These are phyloP conservation scores for Potorous gilbertii DNA, from an alignment of 2,797 vertebrate genomes.

Conservation along the genomic window DNA sequence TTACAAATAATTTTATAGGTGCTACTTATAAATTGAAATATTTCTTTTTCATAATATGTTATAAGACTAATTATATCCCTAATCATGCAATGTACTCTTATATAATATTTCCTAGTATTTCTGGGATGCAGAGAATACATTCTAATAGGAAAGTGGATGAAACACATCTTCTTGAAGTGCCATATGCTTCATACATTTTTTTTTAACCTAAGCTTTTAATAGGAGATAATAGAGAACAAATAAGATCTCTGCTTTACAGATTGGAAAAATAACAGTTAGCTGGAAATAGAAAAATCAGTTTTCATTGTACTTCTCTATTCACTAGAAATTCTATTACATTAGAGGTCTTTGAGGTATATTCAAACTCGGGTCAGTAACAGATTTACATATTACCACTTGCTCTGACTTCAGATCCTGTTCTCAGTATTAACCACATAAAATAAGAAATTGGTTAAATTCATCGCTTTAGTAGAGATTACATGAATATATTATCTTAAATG, in stretches of 20 bases:
- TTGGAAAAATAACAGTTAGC: background rate
- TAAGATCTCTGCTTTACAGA: background rate
- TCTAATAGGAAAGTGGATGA: background rate
- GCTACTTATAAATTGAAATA: background rate
- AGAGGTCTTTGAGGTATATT: constrained; percentile 30
- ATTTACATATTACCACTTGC: background rate
- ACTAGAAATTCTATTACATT: constrained; percentile 27
- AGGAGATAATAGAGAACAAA: background rate
- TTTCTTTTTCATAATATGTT: background rate
- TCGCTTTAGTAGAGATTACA: constrained; percentile 35
- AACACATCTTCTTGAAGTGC: background rate
- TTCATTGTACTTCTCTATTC: background rate
- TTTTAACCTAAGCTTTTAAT: background rate
- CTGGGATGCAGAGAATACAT: background rate
- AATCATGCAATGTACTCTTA: background rate
- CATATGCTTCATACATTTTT: background rate
- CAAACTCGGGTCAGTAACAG: background rate
- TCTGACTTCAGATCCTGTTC: background rate
- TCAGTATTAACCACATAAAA: constrained; percentile 23
- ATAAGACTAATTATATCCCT: background rate
- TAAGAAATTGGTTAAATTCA: constrained; percentile 7
- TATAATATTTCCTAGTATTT: background rate
- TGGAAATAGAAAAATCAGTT: background rate
- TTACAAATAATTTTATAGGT: background rate
- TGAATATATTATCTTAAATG: background rate